Evolutionary conservation across 2,888 invertebrate species (phyloP).

Genomic region (Drosophila demipolita): DNA sequence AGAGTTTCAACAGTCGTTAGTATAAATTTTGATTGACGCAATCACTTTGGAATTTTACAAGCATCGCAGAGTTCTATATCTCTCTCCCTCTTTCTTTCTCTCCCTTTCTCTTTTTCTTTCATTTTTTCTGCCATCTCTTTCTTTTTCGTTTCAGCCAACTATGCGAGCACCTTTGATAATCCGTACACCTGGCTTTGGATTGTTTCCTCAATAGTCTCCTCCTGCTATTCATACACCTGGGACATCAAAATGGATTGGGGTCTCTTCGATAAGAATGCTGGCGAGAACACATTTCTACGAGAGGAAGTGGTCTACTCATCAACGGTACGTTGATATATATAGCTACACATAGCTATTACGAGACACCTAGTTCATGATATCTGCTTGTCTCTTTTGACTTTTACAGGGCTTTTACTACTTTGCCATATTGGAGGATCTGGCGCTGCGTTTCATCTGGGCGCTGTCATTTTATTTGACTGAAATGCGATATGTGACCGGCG

Average conservation of each 20-base stretch:
- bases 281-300: constrained; percentile 95
- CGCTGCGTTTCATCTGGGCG: constrained; percentile 97
- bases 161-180: constrained; percentile 89
- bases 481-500: constrained; percentile 90
- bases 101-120: not conserved
- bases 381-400: constrained; percentile 50
- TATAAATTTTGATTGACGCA: not conserved
- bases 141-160: constrained; percentile 85
- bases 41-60: not conserved
- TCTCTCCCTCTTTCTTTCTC: not conserved
- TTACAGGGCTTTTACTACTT: constrained; percentile 94
- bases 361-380: not conserved
- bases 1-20: constrained; percentile 88
- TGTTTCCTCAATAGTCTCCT: constrained; percentile 92
- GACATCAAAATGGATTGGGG: constrained; percentile 99
- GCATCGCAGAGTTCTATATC: not conserved
- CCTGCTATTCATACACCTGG: constrained; percentile 98
- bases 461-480: constrained; percentile 94
- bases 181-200: constrained; percentile 97
- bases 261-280: constrained; percentile 94
- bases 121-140: not conserved
- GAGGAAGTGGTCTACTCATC: constrained; percentile 98
- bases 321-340: constrained; percentile 87
- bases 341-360: not conserved
- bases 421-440: constrained; percentile 97